A percentile compares a stretch with the other conserved stretches of the same genome.
phyloP scores from a whole-genome alignment of 2,797 vertebrate genomes.

The Ctenosaura bakeri region DNA sequence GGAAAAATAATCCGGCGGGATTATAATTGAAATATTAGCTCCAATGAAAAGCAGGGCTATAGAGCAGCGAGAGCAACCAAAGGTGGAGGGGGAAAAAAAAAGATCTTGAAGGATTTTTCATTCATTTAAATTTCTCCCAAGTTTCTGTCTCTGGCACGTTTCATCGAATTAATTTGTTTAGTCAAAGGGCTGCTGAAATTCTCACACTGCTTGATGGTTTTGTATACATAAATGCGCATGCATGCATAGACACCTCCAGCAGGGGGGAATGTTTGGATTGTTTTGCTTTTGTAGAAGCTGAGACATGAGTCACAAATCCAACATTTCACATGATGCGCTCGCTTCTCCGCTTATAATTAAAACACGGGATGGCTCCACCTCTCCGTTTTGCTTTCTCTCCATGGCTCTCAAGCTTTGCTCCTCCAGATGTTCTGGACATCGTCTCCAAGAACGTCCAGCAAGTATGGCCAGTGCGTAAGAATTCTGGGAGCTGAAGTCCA shows the following conservation, averaged over 20 bases:
- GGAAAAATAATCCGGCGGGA: constrained; percentile 52
- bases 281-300: background rate
- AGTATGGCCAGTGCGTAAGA: background rate
- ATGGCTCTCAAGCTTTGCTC: background rate
- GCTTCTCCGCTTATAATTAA: constrained; percentile 57
- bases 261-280: constrained; percentile 46
- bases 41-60: constrained; percentile 72
- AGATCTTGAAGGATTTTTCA: constrained; percentile 56
- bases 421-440: background rate
- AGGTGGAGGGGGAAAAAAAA: constrained; percentile 33
- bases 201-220: constrained; percentile 65
- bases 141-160: constrained; percentile 64
- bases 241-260: too few species aligned
- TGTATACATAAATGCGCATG: constrained; percentile 45
- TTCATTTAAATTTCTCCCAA: constrained; percentile 70
- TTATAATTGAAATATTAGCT: constrained; percentile 70
- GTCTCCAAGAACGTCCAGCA: background rate
- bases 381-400: background rate
- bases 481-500: background rate
- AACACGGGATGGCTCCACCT: background rate
- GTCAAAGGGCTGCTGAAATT: constrained; percentile 53
- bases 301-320: constrained; percentile 55
- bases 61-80: constrained; percentile 8
- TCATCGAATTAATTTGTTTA: constrained; percentile 59
- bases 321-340: constrained; percentile 63